Evolutionary conservation across 2,797 vertebrate species (phyloP).

Genomic region (Betta splendens): DNA sequence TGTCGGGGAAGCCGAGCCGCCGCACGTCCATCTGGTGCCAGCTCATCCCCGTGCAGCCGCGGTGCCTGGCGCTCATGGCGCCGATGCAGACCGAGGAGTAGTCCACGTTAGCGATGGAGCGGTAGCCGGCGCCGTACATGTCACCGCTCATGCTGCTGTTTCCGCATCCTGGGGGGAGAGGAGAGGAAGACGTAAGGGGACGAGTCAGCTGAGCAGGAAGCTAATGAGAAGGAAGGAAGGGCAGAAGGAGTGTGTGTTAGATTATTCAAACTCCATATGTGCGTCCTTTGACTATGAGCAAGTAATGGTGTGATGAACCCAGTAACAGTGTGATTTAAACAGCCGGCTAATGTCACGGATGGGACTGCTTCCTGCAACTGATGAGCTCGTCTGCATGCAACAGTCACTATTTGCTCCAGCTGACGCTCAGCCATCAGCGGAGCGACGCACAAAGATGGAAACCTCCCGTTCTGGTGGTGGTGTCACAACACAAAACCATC

Average conservation of each 20-base stretch:
- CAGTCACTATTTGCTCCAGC: slow-evolving; percentile 7
- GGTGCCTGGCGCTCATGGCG: slow-evolving; percentile 82
- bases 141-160: slow-evolving; percentile 90
- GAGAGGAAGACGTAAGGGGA: slow-evolving; percentile 1
- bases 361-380: slow-evolving; percentile 24
- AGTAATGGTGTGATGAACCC: slow-evolving; percentile 29
- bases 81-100: slow-evolving; percentile 89
- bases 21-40: slow-evolving; percentile 91
- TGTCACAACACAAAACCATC: slow-evolving; percentile 4
- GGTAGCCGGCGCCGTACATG: slow-evolving; percentile 84
- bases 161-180: slow-evolving; percentile 84
- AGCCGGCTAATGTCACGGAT: slow-evolving; percentile 11
- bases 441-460: slow-evolving; percentile 13
- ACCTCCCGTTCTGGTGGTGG: slow-evolving; percentile 17
- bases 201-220: not conserved
- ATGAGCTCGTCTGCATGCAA: slow-evolving; percentile 17
- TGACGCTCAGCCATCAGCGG: slow-evolving; percentile 12
- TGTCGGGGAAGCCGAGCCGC: slow-evolving; percentile 79
- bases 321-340: slow-evolving; percentile 26
- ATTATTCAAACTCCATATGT: slow-evolving; percentile 29
- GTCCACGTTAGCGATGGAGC: slow-evolving; percentile 89
- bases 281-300: slow-evolving; percentile 24
- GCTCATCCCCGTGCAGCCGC: slow-evolving; percentile 77
- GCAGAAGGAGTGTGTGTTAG: not conserved
- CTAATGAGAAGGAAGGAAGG: not conserved